These are phyloP conservation scores for Chanos chanos DNA, from an alignment of 2,797 vertebrate species.

Conservation along the genomic window DNA sequence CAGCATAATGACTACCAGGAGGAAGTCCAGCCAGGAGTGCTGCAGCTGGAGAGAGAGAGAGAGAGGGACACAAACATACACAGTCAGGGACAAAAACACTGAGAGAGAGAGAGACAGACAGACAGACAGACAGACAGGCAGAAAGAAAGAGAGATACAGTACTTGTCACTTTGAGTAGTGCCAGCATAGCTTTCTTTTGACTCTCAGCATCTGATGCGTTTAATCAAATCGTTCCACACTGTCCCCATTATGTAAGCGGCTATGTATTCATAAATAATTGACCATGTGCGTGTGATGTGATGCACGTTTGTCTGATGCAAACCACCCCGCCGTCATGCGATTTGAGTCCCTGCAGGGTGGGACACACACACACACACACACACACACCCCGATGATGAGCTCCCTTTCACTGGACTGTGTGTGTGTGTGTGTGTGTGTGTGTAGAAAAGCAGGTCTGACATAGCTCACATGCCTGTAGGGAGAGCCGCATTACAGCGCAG, in stretches of 20 bases:
- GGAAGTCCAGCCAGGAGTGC: conserved; percentile 69
- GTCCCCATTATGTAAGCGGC: neutral
- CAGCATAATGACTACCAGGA: conserved; percentile 75
- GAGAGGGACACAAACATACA: conserved; percentile 42
- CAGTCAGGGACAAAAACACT: neutral
- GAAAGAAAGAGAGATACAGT: neutral
- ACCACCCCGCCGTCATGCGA: no score
- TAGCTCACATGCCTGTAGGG: conserved; percentile 16
- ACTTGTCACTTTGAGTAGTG: conserved; percentile 20
- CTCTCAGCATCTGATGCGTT: neutral
- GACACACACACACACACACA: neutral
- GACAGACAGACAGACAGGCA: conserved; percentile 11
- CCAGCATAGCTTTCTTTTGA: conserved; percentile 2
- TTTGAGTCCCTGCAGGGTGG: neutral
- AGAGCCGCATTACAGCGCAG: conserved; percentile 1
- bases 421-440: no score
- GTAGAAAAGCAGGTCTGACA: conserved; percentile 1
- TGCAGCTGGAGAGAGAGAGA: conserved; percentile 60
- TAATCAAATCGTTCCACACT: neutral
- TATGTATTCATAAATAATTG: no score
- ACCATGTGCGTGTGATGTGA: neutral
- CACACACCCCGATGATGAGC: neutral
- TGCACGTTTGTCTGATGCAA: neutral
- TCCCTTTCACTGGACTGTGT: no score
- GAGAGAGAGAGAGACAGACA: conserved; percentile 3